Evolutionary conservation across 2,888 invertebrate species (phyloP).

Genomic region (Morinoia aosen): DNA sequence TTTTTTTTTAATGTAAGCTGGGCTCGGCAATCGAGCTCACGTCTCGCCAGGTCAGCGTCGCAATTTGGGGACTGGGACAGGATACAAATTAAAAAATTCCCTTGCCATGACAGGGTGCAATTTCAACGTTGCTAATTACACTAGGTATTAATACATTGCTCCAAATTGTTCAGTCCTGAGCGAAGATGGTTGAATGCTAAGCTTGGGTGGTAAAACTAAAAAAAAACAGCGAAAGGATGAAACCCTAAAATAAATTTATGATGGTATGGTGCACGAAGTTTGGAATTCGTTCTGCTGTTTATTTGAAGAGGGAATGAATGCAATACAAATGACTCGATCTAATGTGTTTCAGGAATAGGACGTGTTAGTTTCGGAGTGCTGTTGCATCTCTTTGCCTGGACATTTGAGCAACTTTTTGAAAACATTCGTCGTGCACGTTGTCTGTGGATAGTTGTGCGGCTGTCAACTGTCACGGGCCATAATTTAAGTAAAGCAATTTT

Average conservation of each 20-base stretch:
- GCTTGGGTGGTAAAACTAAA: neutral
- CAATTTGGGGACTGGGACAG: neutral
- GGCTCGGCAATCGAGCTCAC: neutral
- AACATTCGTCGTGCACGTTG: neutral
- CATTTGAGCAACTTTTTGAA: neutral
- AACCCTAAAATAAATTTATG: neutral
- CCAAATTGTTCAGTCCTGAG: neutral
- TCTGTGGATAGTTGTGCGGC: no score
- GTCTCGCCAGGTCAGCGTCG: neutral
- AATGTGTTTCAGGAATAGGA: neutral
- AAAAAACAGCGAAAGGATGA: neutral
- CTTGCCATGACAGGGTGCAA: neutral
- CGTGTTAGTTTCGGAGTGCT: neutral
- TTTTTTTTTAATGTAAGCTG: neutral
- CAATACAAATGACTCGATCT: neutral
- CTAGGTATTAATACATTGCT: neutral
- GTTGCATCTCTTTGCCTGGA: neutral
- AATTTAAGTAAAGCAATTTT: neutral
- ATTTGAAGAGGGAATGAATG: neutral
- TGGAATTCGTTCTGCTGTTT: neutral
- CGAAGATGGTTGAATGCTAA: neutral
- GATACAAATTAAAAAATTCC: neutral
- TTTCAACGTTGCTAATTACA: neutral
- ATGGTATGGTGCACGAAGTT: neutral
- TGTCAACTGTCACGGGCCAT: neutral